Evolutionary conservation across 1,140 invertebrate genomes (phyloP).

Genomic region (Arctopsyche grandis): DNA sequence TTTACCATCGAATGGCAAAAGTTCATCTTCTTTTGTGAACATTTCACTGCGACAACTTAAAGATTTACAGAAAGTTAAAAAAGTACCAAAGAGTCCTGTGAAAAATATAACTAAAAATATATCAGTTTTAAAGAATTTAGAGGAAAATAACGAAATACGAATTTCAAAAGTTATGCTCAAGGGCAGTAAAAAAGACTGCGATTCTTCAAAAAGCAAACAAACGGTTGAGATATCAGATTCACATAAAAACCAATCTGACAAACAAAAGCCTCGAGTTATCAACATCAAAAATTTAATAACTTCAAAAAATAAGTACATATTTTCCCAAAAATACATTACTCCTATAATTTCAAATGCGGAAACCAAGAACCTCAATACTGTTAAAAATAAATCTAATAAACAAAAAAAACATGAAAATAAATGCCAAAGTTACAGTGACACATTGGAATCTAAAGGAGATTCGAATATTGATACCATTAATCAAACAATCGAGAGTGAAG

Average conservation of each 20-base stretch:
- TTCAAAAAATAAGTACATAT: neutral
- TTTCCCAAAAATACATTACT: neutral
- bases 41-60: constrained; percentile 32
- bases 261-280: constrained; percentile 16
- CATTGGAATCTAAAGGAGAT: neutral
- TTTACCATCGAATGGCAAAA: constrained; percentile 33
- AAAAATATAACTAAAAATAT: constrained; percentile 8
- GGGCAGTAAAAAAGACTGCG: neutral
- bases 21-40: constrained; percentile 19
- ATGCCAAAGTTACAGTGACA: neutral
- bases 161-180: constrained; percentile 21
- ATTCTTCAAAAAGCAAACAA: constrained; percentile 18
- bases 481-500: neutral
- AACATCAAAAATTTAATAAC: neutral
- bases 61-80: constrained; percentile 28
- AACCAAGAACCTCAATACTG: neutral
- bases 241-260: neutral
- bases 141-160: constrained; percentile 32
- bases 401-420: neutral
- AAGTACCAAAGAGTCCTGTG: neutral
- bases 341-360: neutral
- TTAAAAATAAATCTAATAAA: neutral
- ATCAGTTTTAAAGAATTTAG: constrained; percentile 34
- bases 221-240: constrained; percentile 5
- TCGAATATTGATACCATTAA: neutral